Evolutionary conservation across 2,797 vertebrate species (phyloP).

Genomic region (Pseudotriccus pelzelni): DNA sequence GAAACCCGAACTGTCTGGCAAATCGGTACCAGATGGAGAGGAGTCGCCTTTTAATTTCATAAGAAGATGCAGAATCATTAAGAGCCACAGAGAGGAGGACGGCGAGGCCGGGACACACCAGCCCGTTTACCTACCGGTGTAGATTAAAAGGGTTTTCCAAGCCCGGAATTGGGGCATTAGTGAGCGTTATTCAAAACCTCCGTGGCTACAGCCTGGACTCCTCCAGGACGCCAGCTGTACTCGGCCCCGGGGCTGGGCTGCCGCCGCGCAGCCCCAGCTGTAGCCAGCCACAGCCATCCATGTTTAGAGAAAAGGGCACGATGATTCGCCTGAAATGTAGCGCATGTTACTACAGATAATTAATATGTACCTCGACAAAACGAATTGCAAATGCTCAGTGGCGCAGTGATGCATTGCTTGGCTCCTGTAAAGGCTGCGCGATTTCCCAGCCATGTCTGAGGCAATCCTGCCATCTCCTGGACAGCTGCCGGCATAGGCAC

Average conservation of each 20-base stretch:
- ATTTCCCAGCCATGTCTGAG: constrained; percentile 39
- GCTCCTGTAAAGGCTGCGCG: neutral
- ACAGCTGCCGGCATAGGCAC: constrained; percentile 41
- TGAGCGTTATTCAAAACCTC: neutral
- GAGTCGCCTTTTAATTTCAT: neutral
- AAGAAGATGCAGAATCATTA: neutral
- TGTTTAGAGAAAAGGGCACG: neutral
- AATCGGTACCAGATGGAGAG: constrained; percentile 65
- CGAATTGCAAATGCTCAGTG: neutral
- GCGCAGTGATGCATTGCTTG: neutral
- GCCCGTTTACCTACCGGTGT: neutral
- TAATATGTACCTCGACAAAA: neutral
- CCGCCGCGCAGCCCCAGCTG: neutral
- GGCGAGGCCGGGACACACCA: neutral
- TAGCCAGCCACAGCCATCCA: neutral
- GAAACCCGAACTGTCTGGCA: constrained; percentile 50
- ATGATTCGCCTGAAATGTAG: neutral
- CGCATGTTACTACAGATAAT: neutral
- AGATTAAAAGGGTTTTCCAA: neutral
- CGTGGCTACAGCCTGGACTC: neutral
- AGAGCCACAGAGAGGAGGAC: neutral
- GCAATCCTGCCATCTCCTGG: constrained; percentile 80
- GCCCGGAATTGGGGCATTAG: neutral
- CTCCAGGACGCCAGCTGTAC: neutral
- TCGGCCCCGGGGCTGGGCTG: neutral